Evolutionary conservation across 2,888 invertebrate species (phyloP).

Genomic region (Muschampia plurimacula): DNA sequence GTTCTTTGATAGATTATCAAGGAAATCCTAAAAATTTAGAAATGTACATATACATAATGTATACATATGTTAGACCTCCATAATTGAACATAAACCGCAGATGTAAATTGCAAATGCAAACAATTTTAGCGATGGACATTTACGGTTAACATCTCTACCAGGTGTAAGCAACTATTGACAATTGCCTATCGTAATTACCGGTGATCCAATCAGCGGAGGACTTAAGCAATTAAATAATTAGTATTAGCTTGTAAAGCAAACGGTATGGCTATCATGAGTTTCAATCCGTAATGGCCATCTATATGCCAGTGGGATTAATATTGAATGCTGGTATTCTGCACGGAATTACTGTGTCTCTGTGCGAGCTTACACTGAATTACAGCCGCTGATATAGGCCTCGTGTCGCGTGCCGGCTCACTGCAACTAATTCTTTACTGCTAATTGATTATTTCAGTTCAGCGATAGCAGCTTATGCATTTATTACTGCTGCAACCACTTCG

Average conservation of each 20-base stretch:
- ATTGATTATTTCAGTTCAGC: conserved; percentile 38
- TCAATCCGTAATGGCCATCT: conserved; percentile 72
- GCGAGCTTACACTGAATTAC: conserved; percentile 77
- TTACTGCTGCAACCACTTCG: conserved; percentile 24
- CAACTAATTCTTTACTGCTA: conserved; percentile 36
- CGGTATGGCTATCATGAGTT: conserved; percentile 65
- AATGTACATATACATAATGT: too few species aligned
- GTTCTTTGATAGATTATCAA: too few species aligned
- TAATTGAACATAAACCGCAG: neutral
- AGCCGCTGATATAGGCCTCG: conserved; percentile 66
- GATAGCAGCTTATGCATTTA: conserved; percentile 35
- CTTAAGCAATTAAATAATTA: conserved; percentile 64
- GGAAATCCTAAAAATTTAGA: too few species aligned
- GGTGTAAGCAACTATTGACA: conserved; percentile 37
- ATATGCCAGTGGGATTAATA: conserved; percentile 81
- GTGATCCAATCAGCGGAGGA: conserved; percentile 35
- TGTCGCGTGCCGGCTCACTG: conserved; percentile 55
- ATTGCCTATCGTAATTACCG: conserved; percentile 33
- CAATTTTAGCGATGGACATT: neutral
- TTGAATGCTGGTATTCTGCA: conserved; percentile 78
- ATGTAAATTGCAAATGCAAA: conserved; percentile 22
- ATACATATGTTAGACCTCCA: neutral
- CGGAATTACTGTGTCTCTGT: conserved; percentile 76
- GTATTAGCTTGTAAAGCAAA: conserved; percentile 59
- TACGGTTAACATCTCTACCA: conserved; percentile 27